Evolutionary conservation across 2,797 vertebrate species (phyloP).

Genomic region (Champsocephalus esox): DNA sequence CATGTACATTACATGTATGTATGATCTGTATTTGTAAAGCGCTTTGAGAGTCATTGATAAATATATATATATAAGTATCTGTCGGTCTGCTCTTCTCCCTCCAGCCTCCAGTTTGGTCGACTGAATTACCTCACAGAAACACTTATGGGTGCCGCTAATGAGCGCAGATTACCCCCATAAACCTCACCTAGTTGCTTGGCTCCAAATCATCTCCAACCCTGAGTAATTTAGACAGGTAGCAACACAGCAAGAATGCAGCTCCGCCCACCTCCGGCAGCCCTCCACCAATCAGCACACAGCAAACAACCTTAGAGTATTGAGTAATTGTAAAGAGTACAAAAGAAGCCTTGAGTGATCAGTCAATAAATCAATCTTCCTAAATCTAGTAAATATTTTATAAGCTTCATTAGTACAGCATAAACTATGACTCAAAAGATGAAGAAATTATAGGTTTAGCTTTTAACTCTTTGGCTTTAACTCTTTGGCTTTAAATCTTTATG

Average conservation of each 20-base stretch:
- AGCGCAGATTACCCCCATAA: slow-evolving; percentile 43
- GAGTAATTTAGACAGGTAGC: slow-evolving; percentile 53
- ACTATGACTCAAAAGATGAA: no score
- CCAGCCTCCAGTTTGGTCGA: slow-evolving; percentile 30
- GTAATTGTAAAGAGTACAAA: slow-evolving; percentile 9
- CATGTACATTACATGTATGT: no score
- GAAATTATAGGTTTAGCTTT: no score
- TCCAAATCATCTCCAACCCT: slow-evolving; percentile 7
- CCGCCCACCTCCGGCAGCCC: slow-evolving; percentile 9
- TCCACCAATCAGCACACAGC: slow-evolving; percentile 39
- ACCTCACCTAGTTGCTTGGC: slow-evolving; percentile 42
- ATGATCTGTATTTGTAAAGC: no score
- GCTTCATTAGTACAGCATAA: background rate
- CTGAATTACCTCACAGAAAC: slow-evolving; percentile 59
- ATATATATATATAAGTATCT: slow-evolving; percentile 7
- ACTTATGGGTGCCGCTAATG: slow-evolving; percentile 60
- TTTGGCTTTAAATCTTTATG: background rate
- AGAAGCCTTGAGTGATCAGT: slow-evolving; percentile 32
- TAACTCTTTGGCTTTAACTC: no score
- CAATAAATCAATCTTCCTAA: slow-evolving; percentile 2
- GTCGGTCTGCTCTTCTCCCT: slow-evolving; percentile 14
- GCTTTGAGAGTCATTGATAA: no score
- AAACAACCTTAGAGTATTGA: slow-evolving; percentile 26
- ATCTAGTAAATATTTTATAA: background rate
- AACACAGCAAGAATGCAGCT: slow-evolving; percentile 48